phyloP scores from a whole-genome alignment of 2,797 vertebrate genomes.

The Simalia tracyae region DNA sequence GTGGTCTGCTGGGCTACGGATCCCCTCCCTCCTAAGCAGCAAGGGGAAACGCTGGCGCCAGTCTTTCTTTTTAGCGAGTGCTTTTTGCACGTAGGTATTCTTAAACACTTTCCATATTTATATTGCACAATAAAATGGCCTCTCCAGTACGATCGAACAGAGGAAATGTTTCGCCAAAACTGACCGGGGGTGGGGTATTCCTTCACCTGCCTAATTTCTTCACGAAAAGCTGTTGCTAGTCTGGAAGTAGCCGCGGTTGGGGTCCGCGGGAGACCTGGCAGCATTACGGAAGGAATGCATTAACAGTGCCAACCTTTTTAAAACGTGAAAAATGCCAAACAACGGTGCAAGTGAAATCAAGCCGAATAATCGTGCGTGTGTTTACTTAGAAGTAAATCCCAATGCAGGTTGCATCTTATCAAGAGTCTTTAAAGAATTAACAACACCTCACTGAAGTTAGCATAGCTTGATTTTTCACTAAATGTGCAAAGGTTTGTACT shows the following conservation, averaged over 20 bases:
- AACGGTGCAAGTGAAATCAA: background rate
- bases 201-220: background rate
- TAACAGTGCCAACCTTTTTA: background rate
- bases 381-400: background rate
- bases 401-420: background rate
- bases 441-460: background rate
- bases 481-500: too few relatives aligned
- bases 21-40: background rate
- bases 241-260: background rate
- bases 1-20: background rate
- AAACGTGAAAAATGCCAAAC: background rate
- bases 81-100: background rate
- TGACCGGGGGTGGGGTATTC: background rate
- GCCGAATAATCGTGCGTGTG: background rate
- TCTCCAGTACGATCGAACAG: background rate
- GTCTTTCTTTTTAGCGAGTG: too few relatives aligned
- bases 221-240: background rate
- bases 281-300: background rate
- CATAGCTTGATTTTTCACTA: too few relatives aligned
- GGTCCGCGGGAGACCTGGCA: background rate
- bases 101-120: background rate
- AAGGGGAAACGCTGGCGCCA: background rate
- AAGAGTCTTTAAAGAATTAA: background rate
- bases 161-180: background rate
- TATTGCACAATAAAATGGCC: background rate